Percentiles rank a stretch among this genome's conserved stretches.
Conservation (phyloP, 2,888 invertebrate species). For the Tromatobia lineatoria region DNA sequence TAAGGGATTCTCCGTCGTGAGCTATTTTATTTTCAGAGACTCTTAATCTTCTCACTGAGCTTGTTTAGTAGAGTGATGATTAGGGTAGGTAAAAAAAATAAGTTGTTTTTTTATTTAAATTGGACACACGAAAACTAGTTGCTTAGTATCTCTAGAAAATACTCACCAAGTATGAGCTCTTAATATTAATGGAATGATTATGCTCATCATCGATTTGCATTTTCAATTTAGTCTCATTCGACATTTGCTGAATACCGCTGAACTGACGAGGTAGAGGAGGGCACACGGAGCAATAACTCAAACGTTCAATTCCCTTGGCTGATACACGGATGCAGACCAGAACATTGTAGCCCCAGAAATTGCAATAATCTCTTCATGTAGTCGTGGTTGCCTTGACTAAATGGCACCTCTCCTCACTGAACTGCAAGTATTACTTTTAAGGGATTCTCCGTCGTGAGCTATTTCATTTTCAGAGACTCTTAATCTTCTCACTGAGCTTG, state of each 20-base stretch:
- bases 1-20: too few species aligned
- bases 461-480: not conserved
- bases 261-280: not conserved
- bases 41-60: not conserved
- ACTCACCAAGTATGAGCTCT: too few species aligned
- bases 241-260: not conserved
- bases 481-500: not conserved
- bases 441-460: too few species aligned
- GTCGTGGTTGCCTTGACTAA: not conserved
- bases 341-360: not conserved
- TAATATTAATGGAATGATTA: too few species aligned
- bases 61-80: too few species aligned
- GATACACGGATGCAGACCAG: slow-evolving; percentile 20
- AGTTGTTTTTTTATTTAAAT: too few species aligned
- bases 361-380: not conserved
- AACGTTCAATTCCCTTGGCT: slow-evolving; percentile 75
- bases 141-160: too few species aligned
- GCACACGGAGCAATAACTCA: slow-evolving; percentile 73
- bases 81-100: too few species aligned
- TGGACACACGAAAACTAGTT: too few species aligned
- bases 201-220: too few species aligned
- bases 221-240: too few species aligned
- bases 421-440: not conserved
- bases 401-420: not conserved
- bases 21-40: not conserved